Evolutionary conservation across 92 coral and sea anemone species (phyloP).

Genomic region (Porites lobata): DNA sequence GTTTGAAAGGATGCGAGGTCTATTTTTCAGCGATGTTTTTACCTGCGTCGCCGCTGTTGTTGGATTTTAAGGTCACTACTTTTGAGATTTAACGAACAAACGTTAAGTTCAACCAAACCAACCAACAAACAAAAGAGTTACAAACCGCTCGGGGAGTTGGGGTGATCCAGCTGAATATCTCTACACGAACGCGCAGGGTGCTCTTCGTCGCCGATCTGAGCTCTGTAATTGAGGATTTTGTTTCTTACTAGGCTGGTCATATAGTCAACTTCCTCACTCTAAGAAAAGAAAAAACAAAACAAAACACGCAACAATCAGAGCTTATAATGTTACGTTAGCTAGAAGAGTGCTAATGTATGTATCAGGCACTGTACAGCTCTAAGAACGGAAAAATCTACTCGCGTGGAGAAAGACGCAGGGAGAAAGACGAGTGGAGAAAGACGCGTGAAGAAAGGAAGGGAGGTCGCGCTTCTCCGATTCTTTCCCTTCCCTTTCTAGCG

Average conservation of each 20-base stretch:
- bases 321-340: too few species aligned
- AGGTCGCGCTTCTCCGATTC: background rate
- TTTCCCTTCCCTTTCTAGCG: too few species aligned
- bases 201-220: slow-evolving; percentile 61
- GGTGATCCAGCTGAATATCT: slow-evolving; percentile 73
- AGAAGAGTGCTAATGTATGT: too few species aligned
- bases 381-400: too few species aligned
- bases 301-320: background rate
- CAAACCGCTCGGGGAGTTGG: slow-evolving; percentile 65
- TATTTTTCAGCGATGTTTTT: too few species aligned
- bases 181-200: slow-evolving; percentile 72
- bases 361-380: too few species aligned
- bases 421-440: background rate
- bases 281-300: background rate
- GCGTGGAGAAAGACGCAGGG: background rate
- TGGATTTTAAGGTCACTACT: background rate
- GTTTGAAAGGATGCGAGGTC: too few species aligned
- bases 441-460: background rate
- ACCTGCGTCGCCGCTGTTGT: too few species aligned
- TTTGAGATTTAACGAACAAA: background rate
- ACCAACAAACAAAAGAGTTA: background rate
- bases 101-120: background rate
- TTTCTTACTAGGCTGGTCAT: background rate
- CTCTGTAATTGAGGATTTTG: slow-evolving; percentile 23
- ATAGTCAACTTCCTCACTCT: background rate